These are phyloP conservation scores for Podarcis cretensis DNA, from an alignment of 2,113 vertebrate species.

Conservation along the genomic window DNA sequence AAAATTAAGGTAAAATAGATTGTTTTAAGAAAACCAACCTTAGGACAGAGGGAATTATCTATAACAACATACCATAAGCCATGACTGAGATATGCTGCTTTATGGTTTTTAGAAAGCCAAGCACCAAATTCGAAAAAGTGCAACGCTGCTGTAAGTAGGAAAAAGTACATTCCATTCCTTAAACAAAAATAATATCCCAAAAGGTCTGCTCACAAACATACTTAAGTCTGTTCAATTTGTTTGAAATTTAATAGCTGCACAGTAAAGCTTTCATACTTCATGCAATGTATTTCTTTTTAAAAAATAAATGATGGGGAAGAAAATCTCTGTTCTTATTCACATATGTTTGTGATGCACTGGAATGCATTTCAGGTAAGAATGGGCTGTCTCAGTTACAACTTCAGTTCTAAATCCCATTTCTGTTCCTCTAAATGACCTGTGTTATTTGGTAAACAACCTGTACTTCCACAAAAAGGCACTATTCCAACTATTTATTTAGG, in stretches of 20 bases:
- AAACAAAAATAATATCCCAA: constrained; percentile 18
- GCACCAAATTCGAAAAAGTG: constrained; percentile 35
- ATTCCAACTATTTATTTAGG: too few species aligned
- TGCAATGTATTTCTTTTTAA: constrained; percentile 29
- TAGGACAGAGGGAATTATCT: neutral
- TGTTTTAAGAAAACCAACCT: neutral
- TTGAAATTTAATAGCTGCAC: constrained; percentile 37
- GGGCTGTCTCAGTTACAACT: neutral
- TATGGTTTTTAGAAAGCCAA: constrained; percentile 38
- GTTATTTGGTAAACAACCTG: neutral
- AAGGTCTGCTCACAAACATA: neutral
- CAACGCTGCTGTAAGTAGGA: neutral
- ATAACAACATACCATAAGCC: constrained; percentile 1
- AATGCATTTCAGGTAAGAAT: neutral
- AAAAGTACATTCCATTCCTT: constrained; percentile 50
- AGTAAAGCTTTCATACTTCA: constrained; percentile 46
- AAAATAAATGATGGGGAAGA: neutral
- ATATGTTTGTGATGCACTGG: constrained; percentile 14
- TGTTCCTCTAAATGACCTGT: neutral
- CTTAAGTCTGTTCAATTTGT: constrained; percentile 42
- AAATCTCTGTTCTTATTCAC: constrained; percentile 3
- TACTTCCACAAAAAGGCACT: neutral
- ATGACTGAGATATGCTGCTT: constrained; percentile 30
- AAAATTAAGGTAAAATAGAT: constrained; percentile 10
- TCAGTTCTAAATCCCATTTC: constrained; percentile 16